Evolutionary conservation across 2,113 vertebrate genomes (phyloP), one percentile per base, ranked within the genome.

Genomic region (Athene noctua): DNA sequence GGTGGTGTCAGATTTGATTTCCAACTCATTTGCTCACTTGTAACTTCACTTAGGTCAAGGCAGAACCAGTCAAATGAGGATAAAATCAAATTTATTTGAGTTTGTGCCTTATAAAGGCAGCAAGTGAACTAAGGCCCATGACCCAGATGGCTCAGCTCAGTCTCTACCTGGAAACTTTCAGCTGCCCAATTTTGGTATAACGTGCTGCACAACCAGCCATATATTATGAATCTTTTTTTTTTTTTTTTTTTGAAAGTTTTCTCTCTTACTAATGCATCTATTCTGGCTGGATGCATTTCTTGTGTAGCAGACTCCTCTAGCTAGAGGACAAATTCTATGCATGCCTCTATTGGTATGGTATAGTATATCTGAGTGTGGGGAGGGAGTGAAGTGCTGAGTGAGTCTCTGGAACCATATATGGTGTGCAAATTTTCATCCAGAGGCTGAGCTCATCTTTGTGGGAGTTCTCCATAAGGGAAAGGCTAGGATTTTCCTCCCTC

Each of bases 371-470:
- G 74, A 25, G 59, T 36, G 44, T 59, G 23, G 71, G 54, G 44
- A 91, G 70, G 59, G 80, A 66, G 34, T 23, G 65, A 15, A 75
- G 42, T 32, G 42, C n/a, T 63, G 49, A 68, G 57, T 32, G 84
- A 93, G 57, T 62, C 71, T 86, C 46, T 86, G 72, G 59, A 55
- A 70, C 94, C 72, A 83, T 96, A 92, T 90, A 96, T 89, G 95
- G 91, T 79, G 40, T 72, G 46, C 25, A 84, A 92, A 79, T 94
- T 61, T 91, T 92, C 77, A n/a, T 79, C 62, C 77, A 91, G 65
- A 71, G 68, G 20, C 94, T 92, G 88, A 96, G 73, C 61, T 96
- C 86, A 91, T 92, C 86, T 75, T 66, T 80, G 29, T 51, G 44
- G 44, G 40, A 16, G 18, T 16, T 93, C 68, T 78, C 42, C 18